Conservation (phyloP, 2,113 vertebrate species). For the Ornithorhynchus anatinus region DNA sequence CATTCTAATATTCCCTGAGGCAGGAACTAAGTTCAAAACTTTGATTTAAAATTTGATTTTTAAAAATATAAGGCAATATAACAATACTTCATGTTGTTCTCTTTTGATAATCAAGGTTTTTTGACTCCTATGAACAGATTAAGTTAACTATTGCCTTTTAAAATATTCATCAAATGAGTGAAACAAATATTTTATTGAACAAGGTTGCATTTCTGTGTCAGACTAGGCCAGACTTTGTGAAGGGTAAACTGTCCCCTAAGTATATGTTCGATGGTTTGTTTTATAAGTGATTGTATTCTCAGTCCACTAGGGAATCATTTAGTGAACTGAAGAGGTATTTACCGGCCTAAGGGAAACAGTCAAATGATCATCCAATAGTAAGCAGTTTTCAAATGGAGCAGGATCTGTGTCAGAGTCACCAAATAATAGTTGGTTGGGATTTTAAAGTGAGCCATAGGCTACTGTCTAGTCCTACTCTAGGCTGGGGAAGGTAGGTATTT, state of each 20-base stretch:
- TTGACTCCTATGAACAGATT: not conserved
- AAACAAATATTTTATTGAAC: not conserved
- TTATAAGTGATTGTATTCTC: too few relatives aligned
- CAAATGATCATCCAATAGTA: too few relatives aligned
- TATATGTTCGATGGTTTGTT: too few relatives aligned
- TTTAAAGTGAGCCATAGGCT: not conserved
- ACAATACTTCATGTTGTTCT: not conserved
- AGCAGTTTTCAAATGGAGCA: not conserved
- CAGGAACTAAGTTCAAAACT: not conserved
- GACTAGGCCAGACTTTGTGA: too few relatives aligned
- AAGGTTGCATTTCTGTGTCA: too few relatives aligned
- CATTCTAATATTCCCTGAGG: not conserved
- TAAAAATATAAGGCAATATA: not conserved
- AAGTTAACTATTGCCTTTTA: not conserved
- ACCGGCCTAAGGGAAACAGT: too few relatives aligned
- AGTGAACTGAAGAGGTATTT: too few relatives aligned
- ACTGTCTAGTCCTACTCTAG: not conserved
- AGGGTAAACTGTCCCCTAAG: too few relatives aligned
- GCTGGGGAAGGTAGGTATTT: too few relatives aligned
- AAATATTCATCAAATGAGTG: conserved; percentile 9
- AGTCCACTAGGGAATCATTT: too few relatives aligned
- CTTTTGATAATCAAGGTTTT: not conserved
- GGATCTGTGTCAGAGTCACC: not conserved
- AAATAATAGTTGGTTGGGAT: not conserved
- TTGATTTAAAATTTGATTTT: too few relatives aligned